Conservation (phyloP, 2,113 vertebrate genomes). For the Lota lota region DNA sequence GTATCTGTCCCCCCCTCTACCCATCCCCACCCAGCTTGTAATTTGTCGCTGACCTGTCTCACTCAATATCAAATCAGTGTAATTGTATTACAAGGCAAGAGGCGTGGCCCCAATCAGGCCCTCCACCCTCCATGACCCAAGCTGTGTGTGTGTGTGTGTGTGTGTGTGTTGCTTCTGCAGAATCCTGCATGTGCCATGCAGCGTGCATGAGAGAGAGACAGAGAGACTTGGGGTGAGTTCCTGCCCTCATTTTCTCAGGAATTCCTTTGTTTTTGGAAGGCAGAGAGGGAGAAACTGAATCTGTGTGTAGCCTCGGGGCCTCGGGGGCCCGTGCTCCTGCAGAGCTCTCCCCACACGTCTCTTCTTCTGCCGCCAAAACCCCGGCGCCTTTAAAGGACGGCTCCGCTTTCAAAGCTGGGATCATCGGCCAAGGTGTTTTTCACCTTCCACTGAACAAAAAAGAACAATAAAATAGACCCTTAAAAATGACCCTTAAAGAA, state of each 20-base stretch:
- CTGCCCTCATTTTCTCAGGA: conserved; percentile 76
- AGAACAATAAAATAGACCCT: neutral
- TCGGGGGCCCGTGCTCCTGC: conserved; percentile 44
- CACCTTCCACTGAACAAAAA: conserved; percentile 37
- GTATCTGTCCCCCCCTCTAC: neutral
- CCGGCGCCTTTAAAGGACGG: conserved; percentile 52
- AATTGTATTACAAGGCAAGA: conserved; percentile 49
- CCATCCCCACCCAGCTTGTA: conserved; percentile 14
- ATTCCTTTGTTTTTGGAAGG: conserved; percentile 77
- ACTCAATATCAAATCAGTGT: conserved; percentile 47
- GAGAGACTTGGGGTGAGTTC: conserved; percentile 60
- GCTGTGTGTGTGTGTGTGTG: conserved; percentile 30
- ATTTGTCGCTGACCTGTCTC: conserved; percentile 24
- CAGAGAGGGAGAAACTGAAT: conserved; percentile 70
- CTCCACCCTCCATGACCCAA: conserved; percentile 3
- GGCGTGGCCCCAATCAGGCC: conserved; percentile 38
- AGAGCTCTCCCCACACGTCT: conserved; percentile 62
- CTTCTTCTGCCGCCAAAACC: conserved; percentile 36
- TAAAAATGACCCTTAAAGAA: too few relatives aligned
- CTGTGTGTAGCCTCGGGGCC: conserved; percentile 61
- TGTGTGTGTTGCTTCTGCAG: conserved; percentile 1
- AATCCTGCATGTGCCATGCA: too few relatives aligned
- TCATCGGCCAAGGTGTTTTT: conserved; percentile 49
- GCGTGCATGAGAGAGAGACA: neutral
- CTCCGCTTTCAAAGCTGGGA: conserved; percentile 54